Evolutionary conservation across 2,888 invertebrate genomes (phyloP).

Genomic region (Drosophila kuntzei): DNA sequence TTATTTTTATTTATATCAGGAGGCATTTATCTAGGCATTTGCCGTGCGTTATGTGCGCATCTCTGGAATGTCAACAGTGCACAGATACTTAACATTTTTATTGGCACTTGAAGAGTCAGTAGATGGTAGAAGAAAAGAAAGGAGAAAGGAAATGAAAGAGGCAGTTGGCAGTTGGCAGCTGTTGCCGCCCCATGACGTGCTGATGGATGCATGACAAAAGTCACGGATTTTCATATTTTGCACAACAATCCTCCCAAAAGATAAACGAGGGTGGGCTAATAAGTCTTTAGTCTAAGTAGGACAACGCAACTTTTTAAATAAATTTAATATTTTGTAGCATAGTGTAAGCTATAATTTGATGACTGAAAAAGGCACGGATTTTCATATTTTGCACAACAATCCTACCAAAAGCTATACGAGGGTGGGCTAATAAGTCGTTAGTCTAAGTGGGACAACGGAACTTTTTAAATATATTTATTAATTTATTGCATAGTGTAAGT

Average conservation of each 20-base stretch:
- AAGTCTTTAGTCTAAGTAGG: not conserved
- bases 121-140: not conserved
- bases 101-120: constrained; percentile 77
- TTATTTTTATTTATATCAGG: constrained; percentile 39
- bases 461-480: too few species aligned
- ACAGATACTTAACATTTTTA: constrained; percentile 84
- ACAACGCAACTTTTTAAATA: not conserved
- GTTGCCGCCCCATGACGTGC: constrained; percentile 74
- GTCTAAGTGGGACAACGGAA: too few species aligned
- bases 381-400: too few species aligned
- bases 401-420: too few species aligned
- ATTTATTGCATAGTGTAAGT: too few species aligned
- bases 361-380: too few species aligned
- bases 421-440: too few species aligned
- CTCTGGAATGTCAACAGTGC: constrained; percentile 72
- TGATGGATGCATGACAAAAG: constrained; percentile 66
- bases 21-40: constrained; percentile 66
- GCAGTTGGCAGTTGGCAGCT: constrained; percentile 49
- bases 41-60: constrained; percentile 43
- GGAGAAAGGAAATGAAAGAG: not conserved
- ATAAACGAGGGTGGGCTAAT: not conserved
- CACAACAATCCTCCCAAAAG: constrained; percentile 32
- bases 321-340: not conserved
- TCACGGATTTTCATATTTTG: constrained; percentile 66
- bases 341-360: not conserved